These are phyloP conservation scores for Leontocebus nigricollis DNA, from an alignment of 2,797 vertebrate genomes.

Conservation along the genomic window DNA sequence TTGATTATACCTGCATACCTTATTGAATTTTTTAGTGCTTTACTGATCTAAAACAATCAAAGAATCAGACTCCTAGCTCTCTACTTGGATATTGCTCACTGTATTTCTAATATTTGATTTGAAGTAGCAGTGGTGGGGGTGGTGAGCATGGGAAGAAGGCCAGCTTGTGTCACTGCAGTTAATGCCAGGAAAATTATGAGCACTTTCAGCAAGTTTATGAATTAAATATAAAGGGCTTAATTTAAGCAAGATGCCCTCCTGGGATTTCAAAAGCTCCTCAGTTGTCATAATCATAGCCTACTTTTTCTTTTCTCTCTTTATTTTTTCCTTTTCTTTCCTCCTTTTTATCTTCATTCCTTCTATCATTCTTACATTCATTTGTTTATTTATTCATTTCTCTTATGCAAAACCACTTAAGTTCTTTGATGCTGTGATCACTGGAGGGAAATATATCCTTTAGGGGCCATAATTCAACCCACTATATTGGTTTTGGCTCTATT, in stretches of 20 bases:
- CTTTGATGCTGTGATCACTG: not conserved
- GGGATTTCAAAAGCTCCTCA: not conserved
- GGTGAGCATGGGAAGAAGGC: not conserved
- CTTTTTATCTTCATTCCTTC: not conserved
- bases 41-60: not conserved
- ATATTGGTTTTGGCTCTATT: not conserved
- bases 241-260: constrained; percentile 24
- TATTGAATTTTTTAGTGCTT: not conserved
- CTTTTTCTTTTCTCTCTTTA: not conserved
- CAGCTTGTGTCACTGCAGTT: not conserved
- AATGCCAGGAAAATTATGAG: not conserved
- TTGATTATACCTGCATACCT: not conserved
- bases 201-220: not conserved
- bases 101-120: not conserved
- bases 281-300: not conserved
- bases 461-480: not conserved
- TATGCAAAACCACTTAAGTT: not conserved
- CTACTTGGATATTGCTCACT: not conserved
- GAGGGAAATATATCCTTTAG: not conserved
- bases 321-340: not conserved
- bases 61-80: not conserved
- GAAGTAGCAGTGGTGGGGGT: not conserved
- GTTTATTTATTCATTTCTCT: not conserved
- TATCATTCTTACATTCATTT: not conserved
- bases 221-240: constrained; percentile 57